A percentile compares a stretch with the other conserved stretches of the same genome.
Conservation (phyloP, 2,113 vertebrate species). For the Pontoporia blainvillei region DNA sequence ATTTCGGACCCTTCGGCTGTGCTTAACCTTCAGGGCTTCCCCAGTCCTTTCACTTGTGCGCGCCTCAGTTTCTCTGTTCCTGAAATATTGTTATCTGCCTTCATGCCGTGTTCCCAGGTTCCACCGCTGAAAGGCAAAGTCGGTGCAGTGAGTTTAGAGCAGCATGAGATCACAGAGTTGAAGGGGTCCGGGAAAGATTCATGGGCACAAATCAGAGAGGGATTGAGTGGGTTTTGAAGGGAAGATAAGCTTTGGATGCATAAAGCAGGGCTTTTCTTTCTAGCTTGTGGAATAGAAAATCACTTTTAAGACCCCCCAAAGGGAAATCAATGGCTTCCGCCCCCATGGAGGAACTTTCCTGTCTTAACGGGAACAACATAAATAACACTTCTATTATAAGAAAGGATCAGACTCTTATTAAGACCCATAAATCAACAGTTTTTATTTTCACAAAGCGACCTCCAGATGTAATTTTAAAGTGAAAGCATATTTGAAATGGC, state of each 20-base stretch:
- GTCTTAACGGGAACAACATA: constrained; percentile 61
- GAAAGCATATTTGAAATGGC: constrained; percentile 53
- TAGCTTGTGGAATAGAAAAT: constrained; percentile 52
- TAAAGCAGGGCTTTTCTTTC: constrained; percentile 15
- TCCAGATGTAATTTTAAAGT: constrained; percentile 57
- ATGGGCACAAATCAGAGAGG: neutral
- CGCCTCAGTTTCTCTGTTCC: neutral
- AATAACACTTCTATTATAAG: constrained; percentile 67
- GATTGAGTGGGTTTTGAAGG: neutral
- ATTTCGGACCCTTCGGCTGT: neutral
- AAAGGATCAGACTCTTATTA: constrained; percentile 65
- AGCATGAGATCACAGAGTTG: neutral
- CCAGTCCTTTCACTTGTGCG: accelerated
- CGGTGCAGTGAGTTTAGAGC: neutral
- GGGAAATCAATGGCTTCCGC: constrained; percentile 59
- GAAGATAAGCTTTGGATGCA: constrained; percentile 27
- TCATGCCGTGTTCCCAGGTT: neutral
- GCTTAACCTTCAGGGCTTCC: neutral
- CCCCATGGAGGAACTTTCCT: constrained; percentile 51
- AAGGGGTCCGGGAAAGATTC: constrained; percentile 45
- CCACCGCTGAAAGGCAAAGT: neutral
- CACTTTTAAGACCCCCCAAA: constrained; percentile 58
- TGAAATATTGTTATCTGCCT: neutral
- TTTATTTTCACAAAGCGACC: constrained; percentile 59
- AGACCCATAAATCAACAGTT: constrained; percentile 65